Base-by-base conservation (phyloP, 2,888 invertebrate species). In the Unio delphinus region DNA sequence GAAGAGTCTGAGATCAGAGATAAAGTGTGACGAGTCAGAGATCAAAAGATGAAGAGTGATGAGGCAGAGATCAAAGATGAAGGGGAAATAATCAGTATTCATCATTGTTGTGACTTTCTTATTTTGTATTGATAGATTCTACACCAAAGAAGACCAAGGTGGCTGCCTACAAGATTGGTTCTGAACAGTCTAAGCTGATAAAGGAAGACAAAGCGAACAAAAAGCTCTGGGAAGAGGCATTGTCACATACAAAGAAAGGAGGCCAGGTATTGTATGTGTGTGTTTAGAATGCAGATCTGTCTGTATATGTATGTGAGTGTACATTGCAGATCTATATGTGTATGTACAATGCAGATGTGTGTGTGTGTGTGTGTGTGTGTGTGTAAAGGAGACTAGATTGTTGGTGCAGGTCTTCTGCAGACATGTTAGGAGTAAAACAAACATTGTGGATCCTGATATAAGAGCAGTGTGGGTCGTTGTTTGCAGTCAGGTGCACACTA, bases 201-300 rank as follows among this genome's bases (percentile, higher is more conserved):
- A 82, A 90, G n/a, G 80, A 91, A 0, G 95, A 95, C 82, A 76
- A 86, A 2, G 65, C 70, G 20, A 95, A 95, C 86, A 83, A 87
- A 55, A 94, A 94, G 83, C 86, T 94, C 4, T 95, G 95, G 95
- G 87, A 91, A 0, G 93, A 94, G 75, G 94, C 94, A 72, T 87
- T 92, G 63, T 87, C 89, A 23, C 91, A 60, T 93, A 93, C 78
- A 4, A 78, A 77, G 56, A 86, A 87, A n/a, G 89, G 89, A 7
- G 79, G 81, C 65, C 83, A 81, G 79, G 87, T 87, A 69, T 58
- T 69, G 60, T 23, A 2, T 20, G 30, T 28, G 8, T 26, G 11
- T 61, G 26, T 61, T 11, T 58, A 58, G n/a, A n/a, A 58, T 26
- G 23, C 26, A 23, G 58, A 26, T 11, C 45, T 45, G 11, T 1